A percentile compares a stretch with the other conserved stretches of the same genome.
phyloP scores from a whole-genome alignment of 2,113 vertebrate species.

The Ciconia boyciana region DNA sequence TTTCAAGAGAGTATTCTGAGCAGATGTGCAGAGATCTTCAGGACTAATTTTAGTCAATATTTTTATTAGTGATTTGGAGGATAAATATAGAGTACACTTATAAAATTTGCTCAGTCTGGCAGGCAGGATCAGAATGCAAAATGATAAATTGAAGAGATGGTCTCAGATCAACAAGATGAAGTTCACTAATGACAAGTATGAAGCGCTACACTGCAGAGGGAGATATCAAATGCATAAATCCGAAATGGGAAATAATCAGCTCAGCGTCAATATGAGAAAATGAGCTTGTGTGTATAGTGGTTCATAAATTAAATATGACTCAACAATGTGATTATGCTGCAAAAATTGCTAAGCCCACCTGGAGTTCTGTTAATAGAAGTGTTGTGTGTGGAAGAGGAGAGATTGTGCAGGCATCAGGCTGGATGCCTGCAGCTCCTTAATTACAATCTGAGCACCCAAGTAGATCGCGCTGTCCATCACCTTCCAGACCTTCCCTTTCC shows the following conservation, averaged over 20 bases:
- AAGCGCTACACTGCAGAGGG: neutral
- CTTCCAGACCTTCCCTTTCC: neutral
- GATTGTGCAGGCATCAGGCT: neutral
- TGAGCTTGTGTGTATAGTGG: neutral
- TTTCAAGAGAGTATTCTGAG: conserved; percentile 25
- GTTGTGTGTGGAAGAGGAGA: neutral
- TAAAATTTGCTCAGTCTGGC: conserved; percentile 16
- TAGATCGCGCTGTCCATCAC: neutral
- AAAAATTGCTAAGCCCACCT: conserved; percentile 25
- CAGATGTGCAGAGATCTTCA: conserved; percentile 59
- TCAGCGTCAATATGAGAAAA: conserved; percentile 20
- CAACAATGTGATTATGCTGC: conserved; percentile 34
- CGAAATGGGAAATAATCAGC: conserved; percentile 37
- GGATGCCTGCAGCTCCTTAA: neutral
- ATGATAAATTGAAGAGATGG: conserved; percentile 14
- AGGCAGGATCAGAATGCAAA: conserved; percentile 27
- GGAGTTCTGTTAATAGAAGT: neutral
- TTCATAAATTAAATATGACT: conserved; percentile 55
- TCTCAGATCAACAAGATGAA: conserved; percentile 42
- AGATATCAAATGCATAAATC: conserved; percentile 35
- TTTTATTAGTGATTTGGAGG: conserved; percentile 57
- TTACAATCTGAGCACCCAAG: neutral
- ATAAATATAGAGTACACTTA: conserved; percentile 48
- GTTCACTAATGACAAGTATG: conserved; percentile 25
- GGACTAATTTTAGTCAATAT: conserved; percentile 57